phyloP scores from a whole-genome alignment of 2,888 invertebrate species.

The Tipula vernalis region DNA sequence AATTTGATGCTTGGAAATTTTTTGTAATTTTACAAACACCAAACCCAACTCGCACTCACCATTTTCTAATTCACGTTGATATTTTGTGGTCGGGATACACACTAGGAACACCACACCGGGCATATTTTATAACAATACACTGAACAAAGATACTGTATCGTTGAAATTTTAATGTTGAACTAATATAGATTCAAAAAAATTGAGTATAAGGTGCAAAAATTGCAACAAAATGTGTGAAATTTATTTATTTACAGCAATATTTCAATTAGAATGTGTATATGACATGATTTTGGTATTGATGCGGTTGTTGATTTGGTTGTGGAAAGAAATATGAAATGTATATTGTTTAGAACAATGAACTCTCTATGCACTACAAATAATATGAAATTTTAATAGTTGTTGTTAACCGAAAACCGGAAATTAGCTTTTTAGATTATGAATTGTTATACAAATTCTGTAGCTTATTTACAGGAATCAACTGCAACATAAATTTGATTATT shows the following conservation, averaged over 20 bases:
- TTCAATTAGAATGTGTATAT: background rate
- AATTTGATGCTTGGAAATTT: constrained; percentile 11
- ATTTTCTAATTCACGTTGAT: constrained; percentile 42
- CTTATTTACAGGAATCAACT: background rate
- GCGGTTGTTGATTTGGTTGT: too few relatives aligned
- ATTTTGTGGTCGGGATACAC: constrained; percentile 54
- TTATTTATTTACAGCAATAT: background rate
- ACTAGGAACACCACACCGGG: constrained; percentile 56
- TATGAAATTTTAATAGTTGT: too few relatives aligned
- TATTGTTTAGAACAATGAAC: background rate
- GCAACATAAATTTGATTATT: background rate
- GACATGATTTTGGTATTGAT: background rate
- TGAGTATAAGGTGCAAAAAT: background rate
- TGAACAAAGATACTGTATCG: background rate
- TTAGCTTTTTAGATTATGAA: background rate
- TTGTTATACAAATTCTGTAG: background rate
- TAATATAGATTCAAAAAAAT: background rate
- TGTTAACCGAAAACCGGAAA: background rate
- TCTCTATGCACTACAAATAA: background rate
- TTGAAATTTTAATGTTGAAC: background rate
- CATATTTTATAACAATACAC: constrained; percentile 29
- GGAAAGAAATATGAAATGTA: background rate
- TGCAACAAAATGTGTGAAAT: background rate
- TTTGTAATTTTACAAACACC: background rate
- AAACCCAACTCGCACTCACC: constrained; percentile 25